Evolutionary conservation across 1,140 invertebrate genomes (phyloP).

Genomic region (Lordiphosa stackelbergi): DNA sequence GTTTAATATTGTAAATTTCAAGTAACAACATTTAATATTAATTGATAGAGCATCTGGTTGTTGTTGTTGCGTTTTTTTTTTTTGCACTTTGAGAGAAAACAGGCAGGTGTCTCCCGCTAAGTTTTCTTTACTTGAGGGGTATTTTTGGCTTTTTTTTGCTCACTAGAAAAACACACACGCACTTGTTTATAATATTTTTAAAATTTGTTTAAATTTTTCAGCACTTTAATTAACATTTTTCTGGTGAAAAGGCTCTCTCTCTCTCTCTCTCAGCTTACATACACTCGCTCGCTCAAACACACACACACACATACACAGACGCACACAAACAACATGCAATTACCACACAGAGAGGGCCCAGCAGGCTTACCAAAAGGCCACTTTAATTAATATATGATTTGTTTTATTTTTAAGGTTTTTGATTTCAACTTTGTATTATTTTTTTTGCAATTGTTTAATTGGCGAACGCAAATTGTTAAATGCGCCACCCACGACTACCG

Average conservation of each 20-base stretch:
- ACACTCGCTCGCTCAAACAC: background rate
- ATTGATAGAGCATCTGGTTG: constrained; percentile 16
- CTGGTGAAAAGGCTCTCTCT: constrained; percentile 44
- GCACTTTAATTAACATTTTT: constrained; percentile 64
- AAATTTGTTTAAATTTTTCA: constrained; percentile 29
- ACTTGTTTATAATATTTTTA: constrained; percentile 9
- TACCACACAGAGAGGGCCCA: too few relatives aligned
- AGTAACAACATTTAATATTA: constrained; percentile 1
- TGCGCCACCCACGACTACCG: constrained; percentile 30
- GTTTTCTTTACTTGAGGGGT: constrained; percentile 12
- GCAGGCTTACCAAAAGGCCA: constrained; percentile 19
- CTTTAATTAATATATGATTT: constrained; percentile 2
- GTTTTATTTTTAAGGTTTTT: too few relatives aligned
- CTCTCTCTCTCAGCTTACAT: constrained; percentile 2
- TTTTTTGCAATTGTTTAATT: constrained; percentile 34
- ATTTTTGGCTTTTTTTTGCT: constrained; percentile 13
- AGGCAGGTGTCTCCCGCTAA: constrained; percentile 18
- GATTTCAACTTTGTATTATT: too few relatives aligned
- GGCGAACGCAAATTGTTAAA: constrained; percentile 4
- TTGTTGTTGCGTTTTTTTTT: constrained; percentile 23
- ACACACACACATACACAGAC: constrained; percentile 16
- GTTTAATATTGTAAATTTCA: constrained; percentile 8
- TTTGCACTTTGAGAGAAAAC: constrained; percentile 12
- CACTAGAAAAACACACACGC: constrained; percentile 6
- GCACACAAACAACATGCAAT: constrained; percentile 26